Percentiles rank a stretch among this genome's conserved stretches.
These are phyloP conservation scores for Peromyscus nudipes DNA, from an alignment of 2,797 vertebrate genomes.

Conservation along the genomic window DNA sequence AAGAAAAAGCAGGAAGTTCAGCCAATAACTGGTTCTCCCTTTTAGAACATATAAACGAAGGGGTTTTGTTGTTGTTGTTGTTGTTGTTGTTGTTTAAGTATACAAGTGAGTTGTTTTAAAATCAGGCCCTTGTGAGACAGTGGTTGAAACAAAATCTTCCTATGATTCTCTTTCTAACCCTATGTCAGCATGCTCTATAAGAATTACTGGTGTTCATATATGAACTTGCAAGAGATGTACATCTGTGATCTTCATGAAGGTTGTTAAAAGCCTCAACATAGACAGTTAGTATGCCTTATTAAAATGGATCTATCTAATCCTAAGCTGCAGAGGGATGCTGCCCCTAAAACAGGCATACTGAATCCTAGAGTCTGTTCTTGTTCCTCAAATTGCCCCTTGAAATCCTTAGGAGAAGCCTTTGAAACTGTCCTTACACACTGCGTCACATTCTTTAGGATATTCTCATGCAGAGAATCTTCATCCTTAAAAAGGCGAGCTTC, in stretches of 20 bases:
- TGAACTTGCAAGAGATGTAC: not conserved
- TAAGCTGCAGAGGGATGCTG: not conserved
- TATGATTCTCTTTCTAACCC: not conserved
- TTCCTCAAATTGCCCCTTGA: not conserved
- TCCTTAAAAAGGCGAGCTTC: not conserved
- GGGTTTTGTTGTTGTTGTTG: no score
- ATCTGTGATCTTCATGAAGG: not conserved
- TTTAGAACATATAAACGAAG: not conserved
- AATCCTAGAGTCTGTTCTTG: not conserved
- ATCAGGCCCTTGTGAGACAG: not conserved
- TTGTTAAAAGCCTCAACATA: not conserved
- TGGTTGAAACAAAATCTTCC: not conserved
- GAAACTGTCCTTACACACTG: not conserved
- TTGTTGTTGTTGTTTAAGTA: not conserved
- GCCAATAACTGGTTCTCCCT: not conserved
- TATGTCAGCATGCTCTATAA: not conserved
- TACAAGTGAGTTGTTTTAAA: conserved; percentile 3
- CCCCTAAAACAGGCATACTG: not conserved
- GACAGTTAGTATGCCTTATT: not conserved
- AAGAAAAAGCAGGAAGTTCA: not conserved
- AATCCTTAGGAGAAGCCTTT: not conserved
- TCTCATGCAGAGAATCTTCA: conserved; percentile 36
- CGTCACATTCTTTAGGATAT: not conserved
- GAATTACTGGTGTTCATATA: not conserved
- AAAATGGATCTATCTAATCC: not conserved